Conservation (phyloP, 1,140 invertebrate genomes). For the Bombus fervidus region DNA sequence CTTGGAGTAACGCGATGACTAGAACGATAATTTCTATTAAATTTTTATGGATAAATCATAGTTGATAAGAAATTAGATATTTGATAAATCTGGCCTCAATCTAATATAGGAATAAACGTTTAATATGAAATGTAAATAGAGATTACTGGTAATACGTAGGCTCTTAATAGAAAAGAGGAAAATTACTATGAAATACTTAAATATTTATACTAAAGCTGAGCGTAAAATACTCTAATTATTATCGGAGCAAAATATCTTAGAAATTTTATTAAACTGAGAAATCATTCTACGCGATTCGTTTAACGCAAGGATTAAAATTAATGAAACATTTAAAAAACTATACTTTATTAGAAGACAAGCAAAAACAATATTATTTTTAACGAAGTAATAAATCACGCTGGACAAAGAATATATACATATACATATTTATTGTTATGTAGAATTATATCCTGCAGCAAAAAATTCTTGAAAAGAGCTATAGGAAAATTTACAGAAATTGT, state of each 20-base stretch:
- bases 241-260: background rate
- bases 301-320: background rate
- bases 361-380: background rate
- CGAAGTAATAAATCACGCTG: background rate
- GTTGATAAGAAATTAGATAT: conserved; percentile 6
- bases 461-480: background rate
- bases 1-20: background rate
- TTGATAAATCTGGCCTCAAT: background rate
- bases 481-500: background rate
- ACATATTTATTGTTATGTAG: background rate
- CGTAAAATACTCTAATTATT: background rate
- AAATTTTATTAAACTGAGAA: background rate
- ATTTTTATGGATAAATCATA: background rate
- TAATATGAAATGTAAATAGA: background rate
- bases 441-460: background rate
- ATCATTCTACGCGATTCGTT: background rate
- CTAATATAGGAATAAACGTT: background rate
- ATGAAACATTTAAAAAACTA: fast-evolving
- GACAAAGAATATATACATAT: background rate
- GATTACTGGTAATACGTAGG: background rate
- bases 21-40: background rate
- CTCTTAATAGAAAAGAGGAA: background rate
- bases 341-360: background rate
- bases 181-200: background rate
- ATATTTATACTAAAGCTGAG: background rate